A percentile compares a stretch with the other conserved stretches of the same genome.
Evolutionary conservation across 2,888 invertebrate species (phyloP).

Genomic region (Gymnoscelis rufifasciata): DNA sequence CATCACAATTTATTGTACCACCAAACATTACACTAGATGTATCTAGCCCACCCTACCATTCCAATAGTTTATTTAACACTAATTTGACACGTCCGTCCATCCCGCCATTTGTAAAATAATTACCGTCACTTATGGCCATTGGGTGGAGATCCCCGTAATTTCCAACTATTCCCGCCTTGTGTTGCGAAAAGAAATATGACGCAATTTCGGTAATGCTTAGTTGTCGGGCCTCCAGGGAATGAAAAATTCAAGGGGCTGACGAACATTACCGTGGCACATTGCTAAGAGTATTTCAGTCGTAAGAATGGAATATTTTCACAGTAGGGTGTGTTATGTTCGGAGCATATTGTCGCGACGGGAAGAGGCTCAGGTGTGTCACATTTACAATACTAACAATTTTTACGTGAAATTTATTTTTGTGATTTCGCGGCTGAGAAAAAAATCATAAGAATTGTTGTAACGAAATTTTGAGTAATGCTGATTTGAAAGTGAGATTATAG

Average conservation of each 20-base stretch:
- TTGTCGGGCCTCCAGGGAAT: conserved; percentile 77
- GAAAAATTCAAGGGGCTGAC: conserved; percentile 76
- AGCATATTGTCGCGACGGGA: conserved; percentile 7
- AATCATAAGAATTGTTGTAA: no score
- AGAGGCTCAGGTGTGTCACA: conserved; percentile 1
- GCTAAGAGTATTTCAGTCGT: conserved; percentile 68
- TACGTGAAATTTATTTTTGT: neutral
- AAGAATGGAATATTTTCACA: conserved; percentile 58
- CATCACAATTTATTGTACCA: no score
- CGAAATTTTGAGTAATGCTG: no score
- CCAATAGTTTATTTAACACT: conserved; percentile 5
- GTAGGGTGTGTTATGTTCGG: conserved; percentile 22
- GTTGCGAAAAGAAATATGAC: conserved; percentile 75
- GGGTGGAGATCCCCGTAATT: conserved; percentile 53
- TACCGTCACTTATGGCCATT: conserved; percentile 37
- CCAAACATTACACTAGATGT: neutral
- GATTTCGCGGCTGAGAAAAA: no score
- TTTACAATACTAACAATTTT: neutral
- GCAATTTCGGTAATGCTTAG: conserved; percentile 78
- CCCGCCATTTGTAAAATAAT: conserved; percentile 32
- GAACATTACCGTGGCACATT: conserved; percentile 70
- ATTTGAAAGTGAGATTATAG: no score
- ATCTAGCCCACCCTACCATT: neutral
- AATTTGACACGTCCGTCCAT: conserved; percentile 1
- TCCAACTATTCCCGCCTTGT: conserved; percentile 63